Percentiles rank a stretch among this genome's conserved stretches.
These are phyloP conservation scores for Centruroides sculpturatus DNA, from an alignment of 1,140 invertebrate genomes.

Conservation along the genomic window DNA sequence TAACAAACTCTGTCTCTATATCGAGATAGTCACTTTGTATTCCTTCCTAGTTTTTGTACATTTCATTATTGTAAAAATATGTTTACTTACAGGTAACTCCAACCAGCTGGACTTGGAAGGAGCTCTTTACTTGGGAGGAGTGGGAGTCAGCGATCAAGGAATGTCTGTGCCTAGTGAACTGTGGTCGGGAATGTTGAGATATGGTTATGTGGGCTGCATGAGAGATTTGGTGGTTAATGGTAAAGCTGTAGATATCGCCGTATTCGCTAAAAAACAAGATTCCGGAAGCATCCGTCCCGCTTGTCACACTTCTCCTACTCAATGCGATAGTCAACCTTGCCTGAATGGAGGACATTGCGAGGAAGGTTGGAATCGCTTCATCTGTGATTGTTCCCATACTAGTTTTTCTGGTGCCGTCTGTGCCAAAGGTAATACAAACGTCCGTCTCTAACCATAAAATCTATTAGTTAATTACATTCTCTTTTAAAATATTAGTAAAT, in stretches of 20 bases:
- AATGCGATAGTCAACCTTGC: slow-evolving; percentile 73
- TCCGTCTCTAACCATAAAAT: too few species aligned
- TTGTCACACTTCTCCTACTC: slow-evolving; percentile 61
- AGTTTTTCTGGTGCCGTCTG: slow-evolving; percentile 81
- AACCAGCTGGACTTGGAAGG: slow-evolving; percentile 78
- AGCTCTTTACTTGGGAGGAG: slow-evolving; percentile 73
- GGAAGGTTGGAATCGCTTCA: slow-evolving; percentile 91
- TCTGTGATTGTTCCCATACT: slow-evolving; percentile 87
- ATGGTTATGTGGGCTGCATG: slow-evolving; percentile 91
- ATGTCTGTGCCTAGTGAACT: slow-evolving; percentile 64
- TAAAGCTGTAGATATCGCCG: slow-evolving; percentile 77
- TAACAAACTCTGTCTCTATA: too few species aligned
- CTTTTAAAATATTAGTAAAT: too few species aligned
- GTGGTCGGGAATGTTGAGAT: slow-evolving; percentile 75
- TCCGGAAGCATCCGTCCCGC: slow-evolving; percentile 74
- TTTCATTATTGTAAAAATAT: neutral
- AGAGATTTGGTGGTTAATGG: slow-evolving; percentile 84
- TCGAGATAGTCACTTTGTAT: too few species aligned
- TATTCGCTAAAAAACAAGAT: slow-evolving; percentile 75
- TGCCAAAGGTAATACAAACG: slow-evolving; percentile 48
- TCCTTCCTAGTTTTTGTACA: neutral
- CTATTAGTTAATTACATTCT: too few species aligned
- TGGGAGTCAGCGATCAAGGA: slow-evolving; percentile 37
- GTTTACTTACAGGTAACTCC: slow-evolving; percentile 49
- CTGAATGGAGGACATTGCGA: slow-evolving; percentile 75